phyloP scores from a whole-genome alignment of 2,113 vertebrate species.

The Equus przewalskii region DNA sequence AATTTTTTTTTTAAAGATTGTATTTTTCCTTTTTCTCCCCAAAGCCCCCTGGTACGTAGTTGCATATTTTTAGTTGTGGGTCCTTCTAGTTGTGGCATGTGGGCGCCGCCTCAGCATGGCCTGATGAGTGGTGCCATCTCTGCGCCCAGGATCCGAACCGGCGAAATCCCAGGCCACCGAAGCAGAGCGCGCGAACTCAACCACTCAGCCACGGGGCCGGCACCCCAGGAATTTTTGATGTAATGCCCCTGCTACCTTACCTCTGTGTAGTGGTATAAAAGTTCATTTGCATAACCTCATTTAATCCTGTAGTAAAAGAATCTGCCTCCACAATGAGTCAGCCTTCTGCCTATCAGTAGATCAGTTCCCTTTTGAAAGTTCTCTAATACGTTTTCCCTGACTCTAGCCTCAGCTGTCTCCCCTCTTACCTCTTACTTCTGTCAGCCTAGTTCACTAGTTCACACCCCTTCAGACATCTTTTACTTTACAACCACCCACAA shows the following conservation, averaged over 20 bases:
- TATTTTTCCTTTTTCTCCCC: no score
- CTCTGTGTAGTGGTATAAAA: background rate
- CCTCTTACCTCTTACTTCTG: background rate
- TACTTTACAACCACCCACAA: background rate
- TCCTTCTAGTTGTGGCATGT: no score
- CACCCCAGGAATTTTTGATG: background rate
- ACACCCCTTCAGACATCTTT: background rate
- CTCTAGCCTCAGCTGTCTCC: constrained; percentile 32
- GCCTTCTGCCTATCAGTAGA: background rate
- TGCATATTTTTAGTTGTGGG: no score
- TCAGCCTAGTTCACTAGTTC: background rate
- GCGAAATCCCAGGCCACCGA: no score
- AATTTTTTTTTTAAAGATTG: background rate
- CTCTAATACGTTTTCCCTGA: background rate
- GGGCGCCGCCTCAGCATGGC: no score
- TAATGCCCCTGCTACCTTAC: background rate
- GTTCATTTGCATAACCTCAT: background rate
- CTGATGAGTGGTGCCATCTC: no score
- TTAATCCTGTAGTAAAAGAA: constrained; percentile 19
- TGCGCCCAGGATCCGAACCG: no score
- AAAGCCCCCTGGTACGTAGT: no score
- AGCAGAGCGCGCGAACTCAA: no score
- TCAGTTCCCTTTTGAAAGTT: constrained; percentile 32
- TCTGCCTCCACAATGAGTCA: background rate
- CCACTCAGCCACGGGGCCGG: no score